Base-by-base conservation (phyloP, 2,888 invertebrate species). In the Amiota minor region DNA sequence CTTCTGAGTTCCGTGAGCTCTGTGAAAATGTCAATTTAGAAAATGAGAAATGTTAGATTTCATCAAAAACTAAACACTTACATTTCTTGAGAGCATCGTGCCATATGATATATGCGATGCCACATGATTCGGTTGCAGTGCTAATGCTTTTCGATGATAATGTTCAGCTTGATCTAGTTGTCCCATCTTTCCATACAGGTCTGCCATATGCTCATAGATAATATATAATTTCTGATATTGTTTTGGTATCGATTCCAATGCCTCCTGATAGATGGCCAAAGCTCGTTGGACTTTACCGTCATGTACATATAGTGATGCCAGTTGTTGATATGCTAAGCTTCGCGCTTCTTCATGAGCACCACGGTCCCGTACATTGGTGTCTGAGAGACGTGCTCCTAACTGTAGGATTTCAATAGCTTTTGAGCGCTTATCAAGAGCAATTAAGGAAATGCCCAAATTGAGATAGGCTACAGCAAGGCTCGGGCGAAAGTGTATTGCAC, bases 21-120 rank as follows among this genome's bases (percentile, higher is more conserved):
- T 95, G 91, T 75, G 45, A 18, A 83, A 73, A 35, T 2, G 18
- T 55, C 2, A 4, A 23, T 9, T 16, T 14, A 4, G n/a, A 3
- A 67, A 8, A 50, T 11, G 6, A 12, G 3, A 71, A 4, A 45
- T 11, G 0, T 46, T 1, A 45, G 81, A 12, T 20, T 3, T 10
- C 14, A 10, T 10, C 49, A 23, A 23, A 23, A 23, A 23, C 23
- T 23, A 23, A 23, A 50, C 81, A 92, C 94, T 93, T 91, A 97
- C 97, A 92, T 96, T 96, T 91, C 94, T 94, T 71, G 97, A 95
- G 73, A 96, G 92, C 81, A 97, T 93, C 90, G 96, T 96, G 64
- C 97, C 98, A 89, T 97, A 95, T 72, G 96, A 96, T 83, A 97
- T 92, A 89, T 97, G 96, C 74, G 96, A 95, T 62, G 95, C 95